Evolutionary conservation across 2,888 invertebrate genomes (phyloP).

Genomic region (Cheilosia soror): DNA sequence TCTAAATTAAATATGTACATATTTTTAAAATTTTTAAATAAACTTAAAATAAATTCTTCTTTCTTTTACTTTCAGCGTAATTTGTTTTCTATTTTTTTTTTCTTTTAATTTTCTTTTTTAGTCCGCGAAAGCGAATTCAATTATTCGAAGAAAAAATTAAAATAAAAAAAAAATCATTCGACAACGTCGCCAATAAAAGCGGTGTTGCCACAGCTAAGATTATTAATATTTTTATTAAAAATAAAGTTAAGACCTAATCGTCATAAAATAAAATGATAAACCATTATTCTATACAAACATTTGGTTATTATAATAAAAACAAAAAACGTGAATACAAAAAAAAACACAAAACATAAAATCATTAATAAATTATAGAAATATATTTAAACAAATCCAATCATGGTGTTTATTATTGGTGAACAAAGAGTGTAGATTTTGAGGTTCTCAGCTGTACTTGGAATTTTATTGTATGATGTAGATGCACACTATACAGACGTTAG

Average conservation of each 20-base stretch:
- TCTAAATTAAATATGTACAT: not conserved
- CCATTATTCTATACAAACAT: slow-evolving; percentile 79
- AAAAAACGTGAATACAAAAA: slow-evolving; percentile 43
- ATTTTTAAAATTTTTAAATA: not conserved
- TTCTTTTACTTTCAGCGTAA: slow-evolving; percentile 80
- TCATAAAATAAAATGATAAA: slow-evolving; percentile 76
- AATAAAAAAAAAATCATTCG: slow-evolving; percentile 43
- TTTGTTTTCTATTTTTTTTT: slow-evolving; percentile 78
- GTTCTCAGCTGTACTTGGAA: too few relatives aligned
- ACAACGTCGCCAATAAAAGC: slow-evolving; percentile 56
- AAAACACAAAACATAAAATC: slow-evolving; percentile 76
- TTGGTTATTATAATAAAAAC: slow-evolving; percentile 77
- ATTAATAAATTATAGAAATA: slow-evolving; percentile 77
- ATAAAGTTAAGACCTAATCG: slow-evolving; percentile 68
- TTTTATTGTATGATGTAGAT: too few relatives aligned
- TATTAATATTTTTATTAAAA: slow-evolving; percentile 72
- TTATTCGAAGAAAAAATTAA: slow-evolving; percentile 64
- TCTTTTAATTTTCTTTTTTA: slow-evolving; percentile 79
- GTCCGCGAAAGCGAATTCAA: slow-evolving; percentile 78
- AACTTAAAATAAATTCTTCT: not conserved
- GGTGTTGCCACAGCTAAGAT: slow-evolving; percentile 71
- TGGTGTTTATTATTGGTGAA: not conserved
- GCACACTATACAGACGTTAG: too few relatives aligned
- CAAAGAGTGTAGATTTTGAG: too few relatives aligned
- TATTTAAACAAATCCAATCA: slow-evolving; percentile 7